These are phyloP conservation scores for Xiphophorus couchianus DNA, from an alignment of 2,113 vertebrate species.

Conservation along the genomic window DNA sequence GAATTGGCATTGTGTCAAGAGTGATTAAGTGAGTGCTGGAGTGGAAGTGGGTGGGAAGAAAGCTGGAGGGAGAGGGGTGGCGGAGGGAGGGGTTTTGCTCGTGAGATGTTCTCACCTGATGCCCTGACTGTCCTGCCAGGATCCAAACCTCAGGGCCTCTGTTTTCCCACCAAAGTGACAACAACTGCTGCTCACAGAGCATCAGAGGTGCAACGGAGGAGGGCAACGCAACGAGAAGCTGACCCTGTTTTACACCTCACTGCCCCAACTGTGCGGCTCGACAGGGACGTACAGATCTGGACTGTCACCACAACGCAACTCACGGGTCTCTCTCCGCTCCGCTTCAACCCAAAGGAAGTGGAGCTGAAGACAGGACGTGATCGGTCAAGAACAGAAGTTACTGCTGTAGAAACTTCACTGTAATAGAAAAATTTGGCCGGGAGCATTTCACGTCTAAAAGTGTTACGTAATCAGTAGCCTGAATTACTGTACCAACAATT, in stretches of 20 bases:
- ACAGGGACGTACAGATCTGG: constrained; percentile 19
- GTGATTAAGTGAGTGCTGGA: constrained; percentile 55
- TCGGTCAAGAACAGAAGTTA: too few species aligned
- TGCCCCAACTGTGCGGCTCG: neutral
- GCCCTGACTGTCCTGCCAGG: constrained; percentile 61
- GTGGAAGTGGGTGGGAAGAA: neutral
- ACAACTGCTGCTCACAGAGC: constrained; percentile 51
- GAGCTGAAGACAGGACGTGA: too few species aligned
- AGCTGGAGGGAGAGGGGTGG: neutral
- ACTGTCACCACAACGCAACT: constrained; percentile 1
- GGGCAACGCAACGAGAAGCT: constrained; percentile 7
- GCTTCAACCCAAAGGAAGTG: too few species aligned
- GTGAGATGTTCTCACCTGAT: constrained; percentile 63
- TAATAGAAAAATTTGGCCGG: too few species aligned
- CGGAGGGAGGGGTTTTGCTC: neutral
- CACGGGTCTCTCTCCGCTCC: too few species aligned
- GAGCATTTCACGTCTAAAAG: too few species aligned
- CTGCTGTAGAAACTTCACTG: too few species aligned
- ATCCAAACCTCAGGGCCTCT: constrained; percentile 60
- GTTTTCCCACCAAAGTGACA: constrained; percentile 38
- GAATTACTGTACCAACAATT: too few species aligned
- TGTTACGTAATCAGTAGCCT: too few species aligned
- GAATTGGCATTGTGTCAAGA: constrained; percentile 75
- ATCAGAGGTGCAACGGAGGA: constrained; percentile 43
- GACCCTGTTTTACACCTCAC: constrained; percentile 31